A percentile compares a stretch with the other conserved stretches of the same genome.
Evolutionary conservation across 2,113 vertebrate genomes (phyloP).

Genomic region (Perca flavescens): DNA sequence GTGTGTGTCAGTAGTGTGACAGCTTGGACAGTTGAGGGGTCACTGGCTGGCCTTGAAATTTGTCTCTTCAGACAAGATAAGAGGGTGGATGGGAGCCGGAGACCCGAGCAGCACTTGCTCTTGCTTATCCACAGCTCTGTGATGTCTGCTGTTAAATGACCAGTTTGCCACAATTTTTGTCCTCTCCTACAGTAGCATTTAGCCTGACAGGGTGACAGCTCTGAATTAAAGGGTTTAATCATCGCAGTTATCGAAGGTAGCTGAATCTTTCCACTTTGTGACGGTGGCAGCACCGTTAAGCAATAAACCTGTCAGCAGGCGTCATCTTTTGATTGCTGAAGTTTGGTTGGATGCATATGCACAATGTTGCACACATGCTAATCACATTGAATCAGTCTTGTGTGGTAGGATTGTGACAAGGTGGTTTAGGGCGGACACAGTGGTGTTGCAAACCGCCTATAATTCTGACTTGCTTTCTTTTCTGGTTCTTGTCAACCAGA

Average conservation of each 20-base stretch:
- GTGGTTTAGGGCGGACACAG: neutral
- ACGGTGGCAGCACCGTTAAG: constrained; percentile 33
- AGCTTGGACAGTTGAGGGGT: constrained; percentile 41
- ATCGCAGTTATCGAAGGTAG: constrained; percentile 37
- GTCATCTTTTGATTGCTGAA: constrained; percentile 28
- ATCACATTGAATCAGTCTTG: neutral
- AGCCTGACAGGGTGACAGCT: constrained; percentile 43
- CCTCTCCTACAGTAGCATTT: constrained; percentile 32
- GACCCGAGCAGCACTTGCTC: constrained; percentile 34
- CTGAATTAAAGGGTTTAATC: constrained; percentile 59
- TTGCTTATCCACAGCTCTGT: constrained; percentile 30
- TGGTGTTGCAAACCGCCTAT: constrained; percentile 2
- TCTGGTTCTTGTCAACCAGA: constrained; percentile 1
- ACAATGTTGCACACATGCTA: constrained; percentile 9
- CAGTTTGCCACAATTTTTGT: constrained; percentile 45
- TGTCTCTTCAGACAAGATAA: constrained; percentile 39
- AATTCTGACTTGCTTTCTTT: constrained; percentile 5
- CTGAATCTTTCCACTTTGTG: constrained; percentile 48
- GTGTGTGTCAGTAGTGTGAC: constrained; percentile 9
- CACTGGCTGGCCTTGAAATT: constrained; percentile 42
- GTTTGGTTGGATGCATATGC: constrained; percentile 27
- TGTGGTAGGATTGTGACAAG: constrained; percentile 2
- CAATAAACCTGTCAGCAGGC: constrained; percentile 47
- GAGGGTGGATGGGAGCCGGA: constrained; percentile 17
- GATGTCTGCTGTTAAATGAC: constrained; percentile 53